phyloP scores from a whole-genome alignment of 2,888 invertebrate species.

The Lamproptera curius region DNA sequence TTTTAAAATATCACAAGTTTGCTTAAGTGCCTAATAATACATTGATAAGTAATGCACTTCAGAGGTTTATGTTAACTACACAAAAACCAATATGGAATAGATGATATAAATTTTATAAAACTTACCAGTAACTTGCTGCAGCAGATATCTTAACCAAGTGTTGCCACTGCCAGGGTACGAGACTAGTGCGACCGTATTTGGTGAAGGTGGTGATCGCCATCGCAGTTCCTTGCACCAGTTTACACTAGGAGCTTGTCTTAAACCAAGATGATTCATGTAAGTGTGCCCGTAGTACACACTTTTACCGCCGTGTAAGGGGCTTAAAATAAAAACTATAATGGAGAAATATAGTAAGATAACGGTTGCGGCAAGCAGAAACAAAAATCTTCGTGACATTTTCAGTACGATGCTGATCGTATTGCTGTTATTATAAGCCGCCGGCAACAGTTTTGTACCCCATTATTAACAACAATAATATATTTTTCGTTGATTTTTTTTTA shows the following conservation, averaged over 20 bases:
- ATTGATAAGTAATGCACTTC: too few species aligned
- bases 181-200: conserved; percentile 80
- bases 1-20: too few species aligned
- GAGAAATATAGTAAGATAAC: conserved; percentile 63
- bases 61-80: too few species aligned
- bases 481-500: too few species aligned
- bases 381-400: conserved; percentile 55
- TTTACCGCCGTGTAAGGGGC: conserved; percentile 50
- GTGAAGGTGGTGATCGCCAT: conserved; percentile 66
- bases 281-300: conserved; percentile 43
- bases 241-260: conserved; percentile 48
- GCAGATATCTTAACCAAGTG: conserved; percentile 88
- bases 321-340: conserved; percentile 61
- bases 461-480: too few species aligned
- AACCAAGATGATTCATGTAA: conserved; percentile 47
- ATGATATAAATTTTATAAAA: too few species aligned
- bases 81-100: too few species aligned
- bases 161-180: conserved; percentile 92
- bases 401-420: neutral
- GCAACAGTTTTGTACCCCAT: too few species aligned
- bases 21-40: too few species aligned
- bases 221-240: conserved; percentile 76
- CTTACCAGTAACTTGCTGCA: conserved; percentile 87
- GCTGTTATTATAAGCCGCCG: too few species aligned
- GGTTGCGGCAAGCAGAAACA: conserved; percentile 52